phyloP scores from a whole-genome alignment of 2,113 vertebrate species.

The Sprattus sprattus region DNA sequence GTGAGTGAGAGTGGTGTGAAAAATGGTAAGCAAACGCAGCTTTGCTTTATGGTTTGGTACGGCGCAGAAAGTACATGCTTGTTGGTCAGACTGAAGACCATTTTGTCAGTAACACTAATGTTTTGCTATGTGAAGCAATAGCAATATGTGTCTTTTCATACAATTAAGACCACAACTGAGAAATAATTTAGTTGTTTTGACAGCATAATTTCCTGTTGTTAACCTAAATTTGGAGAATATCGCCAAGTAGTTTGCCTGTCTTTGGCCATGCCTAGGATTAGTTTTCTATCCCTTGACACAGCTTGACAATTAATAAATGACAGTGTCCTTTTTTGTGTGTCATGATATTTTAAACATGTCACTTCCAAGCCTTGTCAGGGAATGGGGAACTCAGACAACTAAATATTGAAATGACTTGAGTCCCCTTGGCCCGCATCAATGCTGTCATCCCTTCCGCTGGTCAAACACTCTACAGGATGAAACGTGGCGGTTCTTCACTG shows the following conservation, averaged over 20 bases:
- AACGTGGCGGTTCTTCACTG: not conserved
- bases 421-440: not conserved
- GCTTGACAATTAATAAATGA: not conserved
- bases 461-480: slow-evolving; percentile 1
- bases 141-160: not conserved
- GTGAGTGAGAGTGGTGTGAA: too few species aligned
- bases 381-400: not conserved
- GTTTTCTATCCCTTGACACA: not conserved
- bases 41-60: too few species aligned
- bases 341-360: slow-evolving; percentile 24
- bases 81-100: not conserved
- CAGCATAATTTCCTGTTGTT: not conserved
- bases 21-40: too few species aligned
- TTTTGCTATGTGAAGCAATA: not conserved
- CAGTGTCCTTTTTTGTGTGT: not conserved
- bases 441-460: not conserved
- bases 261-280: not conserved
- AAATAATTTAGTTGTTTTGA: not conserved
- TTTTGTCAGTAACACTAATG: not conserved
- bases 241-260: not conserved
- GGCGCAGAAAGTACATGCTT: too few species aligned
- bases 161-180: not conserved
- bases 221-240: not conserved
- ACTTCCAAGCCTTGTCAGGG: not conserved
- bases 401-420: not conserved